These are phyloP conservation scores for Sphaerophoria rueppellii DNA, from an alignment of 2,888 invertebrate genomes.

Conservation along the genomic window DNA sequence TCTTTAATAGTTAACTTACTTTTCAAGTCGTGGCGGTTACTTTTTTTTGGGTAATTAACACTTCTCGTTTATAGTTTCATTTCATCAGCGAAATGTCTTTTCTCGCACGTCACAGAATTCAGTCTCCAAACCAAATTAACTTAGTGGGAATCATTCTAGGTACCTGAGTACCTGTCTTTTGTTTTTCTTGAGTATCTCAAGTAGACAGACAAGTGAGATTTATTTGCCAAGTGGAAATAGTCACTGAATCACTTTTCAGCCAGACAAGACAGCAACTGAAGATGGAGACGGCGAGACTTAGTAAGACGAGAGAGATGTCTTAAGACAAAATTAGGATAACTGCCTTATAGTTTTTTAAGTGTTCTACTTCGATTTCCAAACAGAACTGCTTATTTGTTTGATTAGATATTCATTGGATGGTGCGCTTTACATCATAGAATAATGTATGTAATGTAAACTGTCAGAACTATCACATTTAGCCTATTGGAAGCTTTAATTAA, in stretches of 20 bases:
- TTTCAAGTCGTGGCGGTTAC: slow-evolving; percentile 53
- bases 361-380: too few species aligned
- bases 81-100: slow-evolving; percentile 51
- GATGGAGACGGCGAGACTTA: slow-evolving; percentile 8
- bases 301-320: not conserved
- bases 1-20: slow-evolving; percentile 63
- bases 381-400: too few species aligned
- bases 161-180: slow-evolving; percentile 41
- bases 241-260: not conserved
- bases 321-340: too few species aligned
- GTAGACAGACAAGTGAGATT: slow-evolving; percentile 16
- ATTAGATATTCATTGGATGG: too few species aligned
- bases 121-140: slow-evolving; percentile 18
- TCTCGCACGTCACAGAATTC: slow-evolving; percentile 5
- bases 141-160: slow-evolving; percentile 4
- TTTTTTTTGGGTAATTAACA: slow-evolving; percentile 66
- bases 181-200: not conserved
- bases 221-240: not conserved
- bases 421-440: too few species aligned
- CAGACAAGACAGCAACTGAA: not conserved
- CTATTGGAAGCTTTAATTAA: too few species aligned
- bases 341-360: too few species aligned
- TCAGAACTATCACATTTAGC: too few species aligned
- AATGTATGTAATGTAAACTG: too few species aligned
- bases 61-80: slow-evolving; percentile 70